Evolutionary conservation across 2,797 vertebrate genomes (phyloP).

Genomic region (Eulemur mongoz): DNA sequence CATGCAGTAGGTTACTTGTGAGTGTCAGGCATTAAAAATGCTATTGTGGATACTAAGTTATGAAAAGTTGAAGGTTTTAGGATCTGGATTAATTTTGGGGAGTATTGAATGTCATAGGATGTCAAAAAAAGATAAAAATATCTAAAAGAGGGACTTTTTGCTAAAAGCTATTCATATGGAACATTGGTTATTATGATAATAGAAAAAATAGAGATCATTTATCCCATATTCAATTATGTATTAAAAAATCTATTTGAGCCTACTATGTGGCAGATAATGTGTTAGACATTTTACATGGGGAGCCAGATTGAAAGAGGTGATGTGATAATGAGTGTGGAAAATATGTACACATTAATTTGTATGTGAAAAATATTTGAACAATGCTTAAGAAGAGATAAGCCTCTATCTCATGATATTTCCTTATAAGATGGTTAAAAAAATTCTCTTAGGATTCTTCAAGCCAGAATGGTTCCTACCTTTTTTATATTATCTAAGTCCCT

Average conservation of each 20-base stretch:
- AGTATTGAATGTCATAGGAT: neutral
- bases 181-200: neutral
- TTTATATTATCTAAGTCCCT: neutral
- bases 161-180: neutral
- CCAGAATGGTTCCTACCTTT: neutral
- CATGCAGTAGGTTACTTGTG: neutral
- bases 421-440: neutral
- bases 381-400: neutral
- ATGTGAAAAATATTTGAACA: neutral
- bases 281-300: neutral
- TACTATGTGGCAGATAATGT: neutral
- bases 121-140: neutral
- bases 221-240: neutral
- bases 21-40: neutral
- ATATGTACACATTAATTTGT: neutral
- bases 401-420: neutral
- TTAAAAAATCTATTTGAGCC: neutral
- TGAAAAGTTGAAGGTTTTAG: slow-evolving; percentile 5
- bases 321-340: neutral
- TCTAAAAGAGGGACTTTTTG: neutral
- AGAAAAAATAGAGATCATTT: neutral
- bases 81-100: neutral
- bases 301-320: neutral
- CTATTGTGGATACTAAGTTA: neutral
- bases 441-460: neutral